These are phyloP conservation scores for Bungarus multicinctus DNA, from an alignment of 2,113 vertebrate genomes.

Conservation along the genomic window DNA sequence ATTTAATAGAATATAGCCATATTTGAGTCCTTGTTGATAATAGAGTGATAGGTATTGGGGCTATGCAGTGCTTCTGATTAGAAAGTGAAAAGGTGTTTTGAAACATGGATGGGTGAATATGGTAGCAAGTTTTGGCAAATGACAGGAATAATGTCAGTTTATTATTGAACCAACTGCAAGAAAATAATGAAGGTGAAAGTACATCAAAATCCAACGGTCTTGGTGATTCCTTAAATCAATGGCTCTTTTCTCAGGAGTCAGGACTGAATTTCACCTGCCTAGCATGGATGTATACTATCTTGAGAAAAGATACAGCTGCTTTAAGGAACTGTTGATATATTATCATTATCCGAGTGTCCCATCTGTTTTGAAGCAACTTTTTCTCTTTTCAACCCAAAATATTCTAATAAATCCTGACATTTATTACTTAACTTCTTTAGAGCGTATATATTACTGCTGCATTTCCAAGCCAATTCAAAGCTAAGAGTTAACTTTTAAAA, in stretches of 20 bases:
- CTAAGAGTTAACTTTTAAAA: not conserved
- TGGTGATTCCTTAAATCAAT: not conserved
- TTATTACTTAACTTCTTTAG: not conserved
- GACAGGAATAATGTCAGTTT: not conserved
- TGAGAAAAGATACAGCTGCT: not conserved
- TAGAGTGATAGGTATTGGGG: not conserved
- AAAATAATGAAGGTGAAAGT: not conserved
- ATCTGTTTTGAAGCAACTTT: not conserved
- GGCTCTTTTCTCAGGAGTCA: not conserved
- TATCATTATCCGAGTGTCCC: not conserved
- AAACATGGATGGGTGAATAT: not conserved
- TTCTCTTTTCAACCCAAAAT: not conserved
- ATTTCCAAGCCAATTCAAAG: not conserved
- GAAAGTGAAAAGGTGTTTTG: not conserved
- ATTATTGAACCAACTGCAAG: not conserved
- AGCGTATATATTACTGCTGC: not conserved
- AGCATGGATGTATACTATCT: not conserved
- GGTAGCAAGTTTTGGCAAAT: not conserved
- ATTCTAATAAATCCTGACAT: not conserved
- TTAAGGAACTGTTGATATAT: not conserved
- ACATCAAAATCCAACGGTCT: not conserved
- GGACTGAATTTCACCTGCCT: not conserved
- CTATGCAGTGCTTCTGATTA: not conserved
- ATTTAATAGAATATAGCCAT: not conserved
- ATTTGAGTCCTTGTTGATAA: not conserved